phyloP scores from a whole-genome alignment of 2,113 vertebrate genomes.

The Cheilinus undulatus region DNA sequence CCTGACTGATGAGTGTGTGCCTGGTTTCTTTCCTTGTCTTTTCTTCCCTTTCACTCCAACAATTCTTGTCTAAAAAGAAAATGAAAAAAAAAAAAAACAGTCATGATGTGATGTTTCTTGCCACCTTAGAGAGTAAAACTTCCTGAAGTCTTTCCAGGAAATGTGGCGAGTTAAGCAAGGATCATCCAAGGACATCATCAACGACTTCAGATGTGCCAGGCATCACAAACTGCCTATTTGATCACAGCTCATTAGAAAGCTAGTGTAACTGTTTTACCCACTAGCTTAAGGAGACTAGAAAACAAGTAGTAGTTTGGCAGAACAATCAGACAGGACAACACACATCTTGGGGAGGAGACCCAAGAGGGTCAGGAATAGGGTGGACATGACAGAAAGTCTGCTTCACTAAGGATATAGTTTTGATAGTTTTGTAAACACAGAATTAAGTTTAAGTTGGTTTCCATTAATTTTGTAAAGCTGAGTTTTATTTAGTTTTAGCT shows the following conservation, averaged over 20 bases:
- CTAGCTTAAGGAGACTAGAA: slow-evolving; percentile 1
- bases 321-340: too few relatives aligned
- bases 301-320: too few relatives aligned
- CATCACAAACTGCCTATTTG: slow-evolving; percentile 27
- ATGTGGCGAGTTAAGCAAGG: slow-evolving; percentile 11
- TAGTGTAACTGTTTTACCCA: background rate
- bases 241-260: background rate
- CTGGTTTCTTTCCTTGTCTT: slow-evolving; percentile 31
- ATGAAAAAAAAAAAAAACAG: slow-evolving; percentile 33
- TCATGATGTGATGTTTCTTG: slow-evolving; percentile 51
- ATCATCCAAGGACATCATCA: slow-evolving; percentile 43
- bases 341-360: too few relatives aligned
- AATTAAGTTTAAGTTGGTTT: too few relatives aligned
- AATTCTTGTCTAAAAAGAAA: slow-evolving; percentile 38
- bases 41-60: slow-evolving; percentile 28
- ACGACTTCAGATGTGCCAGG: slow-evolving; percentile 29
- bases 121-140: slow-evolving; percentile 48
- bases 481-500: too few relatives aligned
- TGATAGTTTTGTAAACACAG: too few relatives aligned
- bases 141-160: slow-evolving; percentile 22
- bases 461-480: too few relatives aligned
- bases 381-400: too few relatives aligned
- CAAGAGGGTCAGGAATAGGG: too few relatives aligned
- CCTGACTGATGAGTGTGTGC: slow-evolving; percentile 46
- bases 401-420: too few relatives aligned